Base-by-base conservation (phyloP, 2,113 vertebrate genomes). In the Columba janthina region DNA sequence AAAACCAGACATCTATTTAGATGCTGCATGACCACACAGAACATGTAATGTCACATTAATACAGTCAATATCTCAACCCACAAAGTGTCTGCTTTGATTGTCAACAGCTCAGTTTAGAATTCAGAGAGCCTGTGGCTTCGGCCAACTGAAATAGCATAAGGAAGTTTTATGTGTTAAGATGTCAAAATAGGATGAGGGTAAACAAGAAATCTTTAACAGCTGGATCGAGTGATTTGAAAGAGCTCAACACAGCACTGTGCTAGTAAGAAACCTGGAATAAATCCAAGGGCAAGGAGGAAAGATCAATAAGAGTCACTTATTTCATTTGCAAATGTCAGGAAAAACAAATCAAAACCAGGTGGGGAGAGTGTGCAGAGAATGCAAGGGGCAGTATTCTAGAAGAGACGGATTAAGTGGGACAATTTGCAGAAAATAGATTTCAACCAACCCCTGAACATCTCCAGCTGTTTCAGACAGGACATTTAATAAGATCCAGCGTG, bases 341-440 rank as follows among this genome's bases (percentile, higher is more conserved):
- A 93, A 69, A 94, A 80, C 90, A 96, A 95, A 97, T 92, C 65
- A 81, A 90, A 94, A 90, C 36, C 96, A 94, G 60, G 75, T 92
- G 86, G 38, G 32, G 38, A 80, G 64, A 88, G 38, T 62, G 76
- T 42, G 14, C 42, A 93, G 83, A 51, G 72, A 92, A 96, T 90
- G 76, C 42, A 89, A 90, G 60, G 61, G 57, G 64, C 60, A 94
- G 42, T 48, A 76, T 75, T 89, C 79, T 66, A 69, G 79, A 86
- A 72, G 28, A 80, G 88, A 89, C 48, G 64, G 57, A 93, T 93
- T 94, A 95, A 94, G 48, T 64, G 22, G 48, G 76, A 93, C 72
- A 84, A 83, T 71, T 95, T 90, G 64, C 75, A 86, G 67, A 88
- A 94, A 95, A 89, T 60, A 11, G 26, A 86, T 88, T 95, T 88